Base-by-base conservation (phyloP, 1,140 invertebrate genomes). In the Apolygus lucorum region DNA sequence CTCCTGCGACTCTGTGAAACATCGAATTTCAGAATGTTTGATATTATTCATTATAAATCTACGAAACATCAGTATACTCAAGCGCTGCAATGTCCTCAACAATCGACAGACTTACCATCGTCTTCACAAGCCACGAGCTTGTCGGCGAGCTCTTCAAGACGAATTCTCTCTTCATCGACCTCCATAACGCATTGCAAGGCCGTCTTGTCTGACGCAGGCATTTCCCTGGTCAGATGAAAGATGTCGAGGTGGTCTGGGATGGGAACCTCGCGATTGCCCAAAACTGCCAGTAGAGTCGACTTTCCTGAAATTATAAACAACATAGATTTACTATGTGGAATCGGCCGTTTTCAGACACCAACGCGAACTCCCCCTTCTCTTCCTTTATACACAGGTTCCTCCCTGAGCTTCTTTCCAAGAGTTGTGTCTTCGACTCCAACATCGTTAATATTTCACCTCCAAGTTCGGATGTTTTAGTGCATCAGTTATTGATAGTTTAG, bases 161-260 rank as follows among this genome's bases (percentile, higher is more conserved):
- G 84, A 28, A 95, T 83, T 63, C 96, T 84, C 79, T 99, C 96
- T 75, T 95, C 88, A 77, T 99, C 97, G 0, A 99, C 97, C 80
- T 99, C 96, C 90, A 98, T 95, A 4, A 99, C 98, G 80, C 92
- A 94, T 77, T 98, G 84, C 14, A 99, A 81, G 2, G 98, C 98
- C 63, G 84, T 86, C 81, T 92, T 94, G 75, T 97, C 91, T 71
- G 91, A 95, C 14, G 96, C 95, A 2, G 95, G 90, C 87, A 98
- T 98, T 83, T 98, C 97, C 68, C 97, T 85, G 4, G 93, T 92
- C 75, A 99, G 83, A 79, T 99, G 92, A 81, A 96, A 99, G 76
- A 99, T 99, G 82, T 99, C 98, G 74, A 99, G 94, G 76, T 95
- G 90, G 17, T 96, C 89, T 17, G 95, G 98, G 72, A 99, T 94